Evolutionary conservation across 2,797 vertebrate genomes (phyloP), one percentile per base, ranked within the genome.

Genomic region (Halcyon leucocephala): DNA sequence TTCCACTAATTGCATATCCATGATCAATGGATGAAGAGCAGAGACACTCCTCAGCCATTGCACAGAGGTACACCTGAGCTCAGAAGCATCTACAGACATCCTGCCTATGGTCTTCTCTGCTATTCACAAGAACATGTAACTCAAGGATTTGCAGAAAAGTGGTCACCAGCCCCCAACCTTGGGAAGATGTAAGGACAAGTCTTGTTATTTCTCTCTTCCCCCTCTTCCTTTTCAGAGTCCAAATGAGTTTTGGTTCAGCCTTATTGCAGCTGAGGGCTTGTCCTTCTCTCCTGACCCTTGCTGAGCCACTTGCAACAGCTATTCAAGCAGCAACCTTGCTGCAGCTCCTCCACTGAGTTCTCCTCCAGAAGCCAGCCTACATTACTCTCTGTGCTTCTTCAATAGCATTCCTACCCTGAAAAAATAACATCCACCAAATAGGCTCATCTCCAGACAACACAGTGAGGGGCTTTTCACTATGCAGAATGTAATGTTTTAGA

Each of bases 321-420:
- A 2, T 9, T 41, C 15, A 66, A 35, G 52, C 37, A 62, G 37
- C 33, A 58, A 35, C 24, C 54, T 57, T 20, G 13, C n/a, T 33
- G 55, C n/a, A 24, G n/a, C n/a, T 57, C n/a, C 55, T 57, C 55
- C 55, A 57, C 33, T 0, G 14, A 73, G 22, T 0, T 3, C 21
- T 73, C n/a, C 42, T 72, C 25, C 4, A n/a, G 0, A 1, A 33
- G 21, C 3, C 0, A 64, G 29, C 16, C 21, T 39, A 8, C 17
- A 7, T 37, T 26, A 14, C 41, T 46, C 28, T 49, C 28, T 21
- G 4, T 11, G 5, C 58, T 78, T 72, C 51, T 72, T 72, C 39
- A 79, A 9, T 2, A 65, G 10, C 8, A 25, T 58, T 82, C 15
- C 54, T 54, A 31, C 13, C 12, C 51, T 33, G 46, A 46, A 76